phyloP scores from a whole-genome alignment of 2,113 vertebrate genomes.

The Prionailurus viverrinus region DNA sequence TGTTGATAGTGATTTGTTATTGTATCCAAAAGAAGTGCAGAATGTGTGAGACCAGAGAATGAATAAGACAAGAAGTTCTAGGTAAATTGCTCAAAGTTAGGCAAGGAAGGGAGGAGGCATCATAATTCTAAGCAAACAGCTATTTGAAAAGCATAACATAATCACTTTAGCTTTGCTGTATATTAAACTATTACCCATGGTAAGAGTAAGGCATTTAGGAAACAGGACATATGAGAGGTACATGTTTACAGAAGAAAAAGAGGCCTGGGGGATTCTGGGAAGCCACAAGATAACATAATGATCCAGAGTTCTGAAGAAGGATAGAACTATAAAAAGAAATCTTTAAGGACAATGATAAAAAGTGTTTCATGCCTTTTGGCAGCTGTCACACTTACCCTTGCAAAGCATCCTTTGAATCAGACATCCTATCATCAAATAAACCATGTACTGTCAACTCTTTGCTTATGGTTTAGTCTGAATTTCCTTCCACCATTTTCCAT shows the following conservation, averaged over 20 bases:
- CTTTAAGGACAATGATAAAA: slow-evolving; percentile 2
- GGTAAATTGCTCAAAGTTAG: not conserved
- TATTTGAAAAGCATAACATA: not conserved
- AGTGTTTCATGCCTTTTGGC: not conserved
- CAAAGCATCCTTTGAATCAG: not conserved
- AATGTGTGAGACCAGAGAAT: not conserved
- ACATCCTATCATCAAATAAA: not conserved
- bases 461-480: not conserved
- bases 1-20: not conserved
- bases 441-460: not conserved
- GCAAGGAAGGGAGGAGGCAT: not conserved
- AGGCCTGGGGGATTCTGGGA: not conserved
- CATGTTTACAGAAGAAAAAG: slow-evolving; percentile 7
- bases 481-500: not conserved
- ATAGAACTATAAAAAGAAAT: not conserved
- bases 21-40: slow-evolving; percentile 24
- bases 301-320: not conserved
- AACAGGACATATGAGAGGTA: not conserved
- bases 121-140: slow-evolving; percentile 4
- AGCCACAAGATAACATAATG: not conserved
- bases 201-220: not conserved
- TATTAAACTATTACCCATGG: not conserved
- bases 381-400: not conserved
- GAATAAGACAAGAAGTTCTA: not conserved
- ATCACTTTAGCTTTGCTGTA: slow-evolving; percentile 1